phyloP scores from a whole-genome alignment of 1,140 invertebrate species.

The Elysia chlorotica region DNA sequence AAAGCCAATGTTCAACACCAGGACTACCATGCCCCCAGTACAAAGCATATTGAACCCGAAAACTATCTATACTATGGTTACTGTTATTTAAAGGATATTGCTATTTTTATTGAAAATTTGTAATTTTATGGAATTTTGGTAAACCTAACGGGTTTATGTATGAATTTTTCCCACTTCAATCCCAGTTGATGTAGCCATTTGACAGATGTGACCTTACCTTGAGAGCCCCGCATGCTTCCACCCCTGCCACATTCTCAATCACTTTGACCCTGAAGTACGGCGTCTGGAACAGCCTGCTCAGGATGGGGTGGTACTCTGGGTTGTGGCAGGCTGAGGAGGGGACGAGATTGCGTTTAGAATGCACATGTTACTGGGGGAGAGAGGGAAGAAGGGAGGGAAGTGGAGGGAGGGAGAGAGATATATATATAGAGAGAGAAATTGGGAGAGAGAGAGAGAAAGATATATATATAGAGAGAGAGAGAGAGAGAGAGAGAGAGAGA shows the following conservation, averaged over 20 bases:
- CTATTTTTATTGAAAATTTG: background rate
- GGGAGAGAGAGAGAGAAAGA: too few relatives aligned
- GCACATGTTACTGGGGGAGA: background rate
- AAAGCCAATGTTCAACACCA: too few relatives aligned
- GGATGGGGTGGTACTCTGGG: background rate
- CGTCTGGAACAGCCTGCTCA: slow-evolving; percentile 81
- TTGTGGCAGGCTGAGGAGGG: background rate
- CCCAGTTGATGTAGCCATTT: background rate
- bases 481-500: too few relatives aligned
- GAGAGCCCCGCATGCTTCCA: slow-evolving; percentile 97
- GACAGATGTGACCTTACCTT: slow-evolving; percentile 87
- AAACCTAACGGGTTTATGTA: too few relatives aligned
- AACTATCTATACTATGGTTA: background rate
- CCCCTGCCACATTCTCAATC: slow-evolving; percentile 93
- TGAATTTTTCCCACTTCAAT: background rate
- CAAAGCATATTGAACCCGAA: background rate
- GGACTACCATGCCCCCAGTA: too few relatives aligned
- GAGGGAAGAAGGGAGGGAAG: background rate
- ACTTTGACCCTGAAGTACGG: slow-evolving; percentile 94
- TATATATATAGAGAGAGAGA: too few relatives aligned
- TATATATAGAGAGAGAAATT: too few relatives aligned
- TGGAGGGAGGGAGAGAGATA: too few relatives aligned
- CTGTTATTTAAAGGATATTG: background rate
- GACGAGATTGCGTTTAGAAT: too few relatives aligned
- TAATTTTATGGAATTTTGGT: too few relatives aligned